phyloP scores from a whole-genome alignment of 1,140 invertebrate species.

The Pogonomyrmex barbatus region DNA sequence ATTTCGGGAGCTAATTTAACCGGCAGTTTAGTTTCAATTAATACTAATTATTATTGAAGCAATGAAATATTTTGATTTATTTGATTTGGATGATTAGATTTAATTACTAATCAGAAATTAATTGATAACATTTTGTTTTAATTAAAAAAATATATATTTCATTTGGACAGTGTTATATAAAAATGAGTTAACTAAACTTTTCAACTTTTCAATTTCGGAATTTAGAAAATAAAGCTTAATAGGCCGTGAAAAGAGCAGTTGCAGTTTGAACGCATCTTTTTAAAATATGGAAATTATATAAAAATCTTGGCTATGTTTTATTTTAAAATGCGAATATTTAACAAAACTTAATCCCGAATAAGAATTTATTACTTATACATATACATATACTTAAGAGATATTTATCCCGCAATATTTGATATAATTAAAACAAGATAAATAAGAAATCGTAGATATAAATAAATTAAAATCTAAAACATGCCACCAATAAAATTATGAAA shows the following conservation, averaged over 20 bases:
- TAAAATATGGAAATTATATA: not conserved
- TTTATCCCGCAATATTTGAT: not conserved
- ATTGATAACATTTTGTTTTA: not conserved
- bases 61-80: constrained; percentile 24
- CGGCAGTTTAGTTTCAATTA: constrained; percentile 33
- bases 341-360: not conserved
- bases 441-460: not conserved
- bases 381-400: not conserved
- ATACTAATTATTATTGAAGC: constrained; percentile 19
- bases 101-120: constrained; percentile 29
- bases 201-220: not conserved
- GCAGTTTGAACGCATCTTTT: not conserved
- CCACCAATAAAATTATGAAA: not conserved
- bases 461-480: not conserved
- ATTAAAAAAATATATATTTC: not conserved
- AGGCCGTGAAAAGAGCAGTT: not conserved
- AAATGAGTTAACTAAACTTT: constrained; percentile 17
- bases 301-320: not conserved
- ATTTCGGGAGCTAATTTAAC: constrained; percentile 28
- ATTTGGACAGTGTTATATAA: constrained; percentile 36
- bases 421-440: not conserved
- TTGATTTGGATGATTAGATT: constrained; percentile 21
- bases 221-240: not conserved
- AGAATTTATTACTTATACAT: not conserved
- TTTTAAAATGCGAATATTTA: not conserved